phyloP scores from a whole-genome alignment of 1,140 invertebrate species.

The Lysiphlebus fabarum region DNA sequence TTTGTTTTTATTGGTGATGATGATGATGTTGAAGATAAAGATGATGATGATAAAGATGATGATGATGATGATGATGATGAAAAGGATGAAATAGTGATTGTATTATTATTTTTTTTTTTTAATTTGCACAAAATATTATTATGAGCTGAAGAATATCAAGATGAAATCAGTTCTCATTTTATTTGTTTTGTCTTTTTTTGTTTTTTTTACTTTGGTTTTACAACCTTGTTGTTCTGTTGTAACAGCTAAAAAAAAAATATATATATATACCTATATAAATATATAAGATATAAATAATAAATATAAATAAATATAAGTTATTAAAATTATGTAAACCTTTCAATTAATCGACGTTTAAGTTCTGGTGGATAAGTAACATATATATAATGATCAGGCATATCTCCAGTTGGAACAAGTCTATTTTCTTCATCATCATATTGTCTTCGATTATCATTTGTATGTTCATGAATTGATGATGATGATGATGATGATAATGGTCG shows the following conservation, averaged over 20 bases:
- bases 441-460: conserved; percentile 55
- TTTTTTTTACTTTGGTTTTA: conserved; percentile 44
- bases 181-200: background rate
- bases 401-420: conserved; percentile 36
- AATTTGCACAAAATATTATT: no score
- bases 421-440: conserved; percentile 47
- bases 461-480: conserved; percentile 46
- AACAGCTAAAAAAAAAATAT: conserved; percentile 70
- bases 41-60: no score
- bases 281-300: conserved; percentile 25
- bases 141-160: no score
- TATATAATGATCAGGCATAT: conserved; percentile 69
- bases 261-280: no score
- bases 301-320: background rate
- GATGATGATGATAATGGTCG: conserved; percentile 34
- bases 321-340: conserved; percentile 62
- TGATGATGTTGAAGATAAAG: no score
- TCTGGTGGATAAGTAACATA: conserved; percentile 83
- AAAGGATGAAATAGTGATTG: no score
- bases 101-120: no score
- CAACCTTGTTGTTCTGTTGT: conserved; percentile 70
- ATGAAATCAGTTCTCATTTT: conserved; percentile 9
- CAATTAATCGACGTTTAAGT: conserved; percentile 72
- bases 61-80: no score
- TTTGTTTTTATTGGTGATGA: no score